phyloP scores from a whole-genome alignment of 2,113 vertebrate genomes.

The Aptenodytes forsteri region DNA sequence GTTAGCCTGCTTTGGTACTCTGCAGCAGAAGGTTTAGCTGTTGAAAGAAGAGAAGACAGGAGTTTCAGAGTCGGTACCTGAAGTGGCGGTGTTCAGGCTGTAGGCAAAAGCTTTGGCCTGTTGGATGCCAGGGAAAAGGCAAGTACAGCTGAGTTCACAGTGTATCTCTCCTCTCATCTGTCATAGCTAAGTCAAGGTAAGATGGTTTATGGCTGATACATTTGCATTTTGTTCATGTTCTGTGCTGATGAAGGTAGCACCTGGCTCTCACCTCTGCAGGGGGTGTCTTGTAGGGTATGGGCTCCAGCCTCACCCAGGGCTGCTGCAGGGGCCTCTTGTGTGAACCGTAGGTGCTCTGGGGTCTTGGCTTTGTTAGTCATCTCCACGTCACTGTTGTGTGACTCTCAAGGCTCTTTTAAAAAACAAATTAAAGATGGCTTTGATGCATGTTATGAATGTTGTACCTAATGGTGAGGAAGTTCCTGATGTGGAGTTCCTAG shows the following conservation, averaged over 20 bases:
- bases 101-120: neutral
- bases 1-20: neutral
- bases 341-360: fast-evolving
- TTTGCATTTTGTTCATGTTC: neutral
- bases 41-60: neutral
- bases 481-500: neutral
- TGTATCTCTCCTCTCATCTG: fast-evolving
- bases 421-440: neutral
- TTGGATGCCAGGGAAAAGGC: fast-evolving
- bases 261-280: neutral
- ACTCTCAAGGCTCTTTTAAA: neutral
- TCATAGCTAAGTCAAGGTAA: neutral
- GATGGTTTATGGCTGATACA: fast-evolving
- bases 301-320: fast-evolving
- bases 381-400: fast-evolving
- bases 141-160: fast-evolving
- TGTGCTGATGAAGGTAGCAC: neutral
- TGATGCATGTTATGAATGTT: fast-evolving
- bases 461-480: neutral
- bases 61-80: neutral
- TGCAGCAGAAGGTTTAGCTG: neutral
- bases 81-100: fast-evolving
- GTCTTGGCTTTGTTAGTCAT: neutral
- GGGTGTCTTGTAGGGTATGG: neutral
- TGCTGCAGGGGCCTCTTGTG: fast-evolving